phyloP scores from a whole-genome alignment of 2,888 invertebrate genomes.

The Epistrophe grossulariae region DNA sequence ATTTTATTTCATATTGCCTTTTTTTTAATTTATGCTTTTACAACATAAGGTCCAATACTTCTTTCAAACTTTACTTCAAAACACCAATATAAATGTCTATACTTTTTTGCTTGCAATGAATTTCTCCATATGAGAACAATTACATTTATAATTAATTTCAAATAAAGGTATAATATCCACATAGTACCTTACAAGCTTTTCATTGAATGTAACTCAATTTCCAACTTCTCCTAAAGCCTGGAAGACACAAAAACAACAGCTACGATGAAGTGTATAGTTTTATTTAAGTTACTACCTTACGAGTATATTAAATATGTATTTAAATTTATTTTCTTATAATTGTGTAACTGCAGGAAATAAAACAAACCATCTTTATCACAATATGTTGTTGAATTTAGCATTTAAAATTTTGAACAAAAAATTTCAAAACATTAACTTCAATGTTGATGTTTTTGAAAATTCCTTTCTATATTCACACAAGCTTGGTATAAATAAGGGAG shows the following conservation, averaged over 20 bases:
- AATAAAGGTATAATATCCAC: neutral
- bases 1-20: too few species aligned
- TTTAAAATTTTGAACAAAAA: neutral
- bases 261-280: neutral
- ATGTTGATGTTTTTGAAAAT: conserved; percentile 2
- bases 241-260: neutral
- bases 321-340: neutral
- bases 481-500: neutral
- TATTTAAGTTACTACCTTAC: neutral
- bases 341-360: neutral
- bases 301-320: too few species aligned
- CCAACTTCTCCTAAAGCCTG: neutral
- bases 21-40: too few species aligned
- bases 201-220: conserved; percentile 3
- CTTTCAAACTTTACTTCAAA: too few species aligned
- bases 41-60: too few species aligned
- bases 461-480: too few species aligned
- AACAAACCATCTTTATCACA: neutral
- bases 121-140: neutral
- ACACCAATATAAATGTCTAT: neutral
- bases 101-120: neutral
- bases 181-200: neutral
- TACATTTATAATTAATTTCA: neutral
- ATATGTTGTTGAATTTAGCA: neutral
- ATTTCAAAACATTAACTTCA: conserved; percentile 30